phyloP scores from a whole-genome alignment of 2,113 vertebrate species.

The Ondatra zibethicus region DNA sequence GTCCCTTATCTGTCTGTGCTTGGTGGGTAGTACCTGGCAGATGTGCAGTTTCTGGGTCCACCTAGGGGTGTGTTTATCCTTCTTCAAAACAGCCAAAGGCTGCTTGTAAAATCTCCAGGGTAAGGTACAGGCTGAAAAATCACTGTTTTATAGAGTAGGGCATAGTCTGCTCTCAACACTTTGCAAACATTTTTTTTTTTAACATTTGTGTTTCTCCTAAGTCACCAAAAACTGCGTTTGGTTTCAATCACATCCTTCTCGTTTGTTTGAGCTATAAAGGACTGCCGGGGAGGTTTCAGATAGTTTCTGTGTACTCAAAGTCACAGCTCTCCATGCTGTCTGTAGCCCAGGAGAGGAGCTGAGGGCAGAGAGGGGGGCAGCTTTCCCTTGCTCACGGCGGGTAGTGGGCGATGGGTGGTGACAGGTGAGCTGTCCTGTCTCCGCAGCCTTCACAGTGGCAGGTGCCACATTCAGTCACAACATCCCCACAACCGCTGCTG shows the following conservation, averaged over 20 bases:
- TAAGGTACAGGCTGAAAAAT: neutral
- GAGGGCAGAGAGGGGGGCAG: neutral
- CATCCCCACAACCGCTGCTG: neutral
- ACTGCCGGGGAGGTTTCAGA: neutral
- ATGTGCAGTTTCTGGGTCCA: neutral
- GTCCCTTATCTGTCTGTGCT: neutral
- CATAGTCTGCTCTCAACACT: neutral
- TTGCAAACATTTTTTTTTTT: neutral
- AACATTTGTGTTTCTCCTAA: neutral
- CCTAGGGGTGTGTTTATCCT: neutral
- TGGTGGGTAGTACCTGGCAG: neutral
- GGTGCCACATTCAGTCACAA: neutral
- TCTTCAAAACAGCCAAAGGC: neutral
- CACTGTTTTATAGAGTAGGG: neutral
- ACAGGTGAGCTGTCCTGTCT: neutral
- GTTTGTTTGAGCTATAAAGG: neutral
- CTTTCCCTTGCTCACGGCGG: neutral
- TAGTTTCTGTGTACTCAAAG: neutral
- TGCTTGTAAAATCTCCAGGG: neutral
- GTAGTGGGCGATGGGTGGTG: neutral
- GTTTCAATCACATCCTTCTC: neutral
- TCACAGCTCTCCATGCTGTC: neutral
- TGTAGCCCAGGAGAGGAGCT: neutral
- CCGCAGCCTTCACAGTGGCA: neutral
- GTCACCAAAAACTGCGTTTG: neutral